Percentiles rank a stretch among this genome's conserved stretches.
These are phyloP conservation scores for Lepidocyrtoides sp. DNA, from an alignment of 2,888 invertebrate species.

Conservation along the genomic window DNA sequence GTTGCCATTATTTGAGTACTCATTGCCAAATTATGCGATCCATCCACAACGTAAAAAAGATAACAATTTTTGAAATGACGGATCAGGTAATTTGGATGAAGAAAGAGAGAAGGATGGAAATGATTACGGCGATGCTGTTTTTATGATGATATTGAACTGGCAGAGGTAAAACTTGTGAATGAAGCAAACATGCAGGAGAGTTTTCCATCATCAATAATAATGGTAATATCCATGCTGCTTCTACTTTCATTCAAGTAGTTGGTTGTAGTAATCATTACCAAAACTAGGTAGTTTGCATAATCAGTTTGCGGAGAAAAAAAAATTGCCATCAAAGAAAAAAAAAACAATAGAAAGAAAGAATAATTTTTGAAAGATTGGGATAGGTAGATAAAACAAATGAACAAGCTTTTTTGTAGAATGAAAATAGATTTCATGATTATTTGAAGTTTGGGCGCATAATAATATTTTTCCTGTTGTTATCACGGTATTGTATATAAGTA, in stretches of 20 bases:
- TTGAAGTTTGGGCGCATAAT: neutral
- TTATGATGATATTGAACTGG: conserved; percentile 57
- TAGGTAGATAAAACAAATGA: conserved; percentile 49
- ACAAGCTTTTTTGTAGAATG: neutral
- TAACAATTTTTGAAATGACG: conserved; percentile 53
- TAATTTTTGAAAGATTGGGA: conserved; percentile 57
- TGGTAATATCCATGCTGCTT: neutral
- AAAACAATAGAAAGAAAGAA: conserved; percentile 39
- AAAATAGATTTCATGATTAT: neutral
- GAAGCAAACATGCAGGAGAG: conserved; percentile 50
- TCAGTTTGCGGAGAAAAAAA: conserved; percentile 36
- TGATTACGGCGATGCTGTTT: conserved; percentile 47
- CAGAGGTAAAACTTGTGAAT: conserved; percentile 64
- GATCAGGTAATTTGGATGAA: conserved; percentile 61
- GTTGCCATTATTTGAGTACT: neutral
- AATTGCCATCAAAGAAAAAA: conserved; percentile 4
- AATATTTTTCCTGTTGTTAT: neutral
- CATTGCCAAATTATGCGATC: conserved; percentile 31
- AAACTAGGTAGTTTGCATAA: conserved; percentile 59
- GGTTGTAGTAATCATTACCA: neutral
- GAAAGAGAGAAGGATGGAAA: conserved; percentile 64
- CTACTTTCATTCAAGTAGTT: neutral
- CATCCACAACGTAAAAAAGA: neutral
- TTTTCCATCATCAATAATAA: neutral
- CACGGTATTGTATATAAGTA: neutral